Conservation (phyloP, 2,797 vertebrate genomes). For the Triplophysa yarkandensis region DNA sequence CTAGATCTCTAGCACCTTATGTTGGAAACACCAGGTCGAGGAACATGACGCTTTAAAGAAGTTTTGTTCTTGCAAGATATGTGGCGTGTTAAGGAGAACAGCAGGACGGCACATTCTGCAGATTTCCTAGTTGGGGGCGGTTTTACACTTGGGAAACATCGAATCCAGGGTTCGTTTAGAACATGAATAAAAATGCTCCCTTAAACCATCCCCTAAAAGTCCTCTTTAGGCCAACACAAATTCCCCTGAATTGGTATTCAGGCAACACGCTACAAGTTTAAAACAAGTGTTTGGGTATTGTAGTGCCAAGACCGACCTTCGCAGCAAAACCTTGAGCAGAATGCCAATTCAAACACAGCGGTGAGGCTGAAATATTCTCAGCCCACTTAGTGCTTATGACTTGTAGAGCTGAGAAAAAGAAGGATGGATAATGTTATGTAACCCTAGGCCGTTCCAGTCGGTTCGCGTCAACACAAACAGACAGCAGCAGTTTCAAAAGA, state of each 20-base stretch:
- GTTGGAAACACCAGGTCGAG: slow-evolving; percentile 18
- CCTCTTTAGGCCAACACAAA: slow-evolving; percentile 54
- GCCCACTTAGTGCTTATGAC: slow-evolving; percentile 31
- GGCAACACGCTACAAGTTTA: slow-evolving; percentile 48
- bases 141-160: slow-evolving; percentile 47
- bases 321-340: slow-evolving; percentile 23
- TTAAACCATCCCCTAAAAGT: slow-evolving; percentile 54
- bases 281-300: slow-evolving; percentile 52
- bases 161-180: slow-evolving; percentile 35
- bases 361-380: slow-evolving; percentile 50
- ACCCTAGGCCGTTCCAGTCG: slow-evolving; percentile 39
- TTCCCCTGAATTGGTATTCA: slow-evolving; percentile 56
- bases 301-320: slow-evolving; percentile 48
- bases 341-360: slow-evolving; percentile 52
- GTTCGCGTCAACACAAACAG: slow-evolving; percentile 40
- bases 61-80: slow-evolving; percentile 12
- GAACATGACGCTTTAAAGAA: not conserved
- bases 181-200: slow-evolving; percentile 49
- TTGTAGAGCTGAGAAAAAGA: slow-evolving; percentile 41
- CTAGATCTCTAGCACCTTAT: slow-evolving; percentile 55
- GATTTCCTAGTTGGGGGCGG: slow-evolving; percentile 49
- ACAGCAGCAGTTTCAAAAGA: slow-evolving; percentile 43
- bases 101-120: slow-evolving; percentile 47
- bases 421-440: slow-evolving; percentile 51
- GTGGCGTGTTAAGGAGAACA: slow-evolving; percentile 25